A percentile compares a stretch with the other conserved stretches of the same genome.
Conservation (phyloP, 2,113 vertebrate genomes). For the Tragelaphus buxtoni region DNA sequence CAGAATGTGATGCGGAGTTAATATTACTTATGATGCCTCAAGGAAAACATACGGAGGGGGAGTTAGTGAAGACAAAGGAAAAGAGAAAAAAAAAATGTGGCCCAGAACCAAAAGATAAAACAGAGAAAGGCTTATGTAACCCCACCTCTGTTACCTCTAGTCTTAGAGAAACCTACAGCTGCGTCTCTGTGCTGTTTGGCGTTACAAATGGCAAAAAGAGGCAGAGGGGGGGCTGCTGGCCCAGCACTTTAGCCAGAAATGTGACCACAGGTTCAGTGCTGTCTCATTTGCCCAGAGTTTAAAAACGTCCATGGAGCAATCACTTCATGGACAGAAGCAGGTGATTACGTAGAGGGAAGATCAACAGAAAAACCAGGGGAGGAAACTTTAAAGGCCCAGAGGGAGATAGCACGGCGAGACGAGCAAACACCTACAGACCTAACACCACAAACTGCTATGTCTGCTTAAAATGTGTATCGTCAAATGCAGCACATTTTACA, state of each 20-base stretch:
- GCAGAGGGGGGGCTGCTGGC: accelerated
- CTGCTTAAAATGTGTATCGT: not conserved
- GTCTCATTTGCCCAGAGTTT: not conserved
- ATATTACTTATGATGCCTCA: not conserved
- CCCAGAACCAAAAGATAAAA: not conserved
- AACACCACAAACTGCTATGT: not conserved
- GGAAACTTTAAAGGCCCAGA: not conserved
- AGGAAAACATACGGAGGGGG: not conserved
- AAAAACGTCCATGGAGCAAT: not conserved
- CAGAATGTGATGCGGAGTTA: not conserved
- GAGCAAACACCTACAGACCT: not conserved
- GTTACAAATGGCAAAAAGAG: not conserved
- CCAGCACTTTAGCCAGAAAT: not conserved
- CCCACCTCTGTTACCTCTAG: not conserved
- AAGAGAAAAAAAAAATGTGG: not conserved
- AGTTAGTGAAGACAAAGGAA: not conserved
- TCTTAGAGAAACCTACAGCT: not conserved
- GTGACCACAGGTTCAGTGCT: not conserved
- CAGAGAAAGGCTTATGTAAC: not conserved
- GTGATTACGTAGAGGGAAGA: not conserved
- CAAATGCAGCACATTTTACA: not conserved
- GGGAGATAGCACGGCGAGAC: not conserved
- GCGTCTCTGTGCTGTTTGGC: accelerated
- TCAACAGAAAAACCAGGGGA: not conserved
- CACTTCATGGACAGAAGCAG: not conserved